Percentiles rank a stretch among this genome's conserved stretches.
These are phyloP conservation scores for Ornithorhynchus anatinus DNA, from an alignment of 2,113 vertebrate species.

Conservation along the genomic window DNA sequence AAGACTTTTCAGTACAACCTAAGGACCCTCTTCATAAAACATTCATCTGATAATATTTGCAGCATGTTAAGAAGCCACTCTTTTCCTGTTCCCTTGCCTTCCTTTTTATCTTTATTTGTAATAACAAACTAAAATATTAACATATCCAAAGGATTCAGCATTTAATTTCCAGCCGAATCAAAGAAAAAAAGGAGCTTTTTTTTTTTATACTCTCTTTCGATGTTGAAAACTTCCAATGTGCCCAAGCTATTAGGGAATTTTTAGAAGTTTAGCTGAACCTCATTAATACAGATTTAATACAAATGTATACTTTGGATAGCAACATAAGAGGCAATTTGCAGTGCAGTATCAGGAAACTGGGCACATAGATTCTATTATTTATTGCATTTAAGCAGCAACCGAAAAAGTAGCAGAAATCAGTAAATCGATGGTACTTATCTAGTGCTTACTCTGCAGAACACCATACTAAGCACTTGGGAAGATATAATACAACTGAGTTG, in stretches of 20 bases:
- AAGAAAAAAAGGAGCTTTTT: neutral
- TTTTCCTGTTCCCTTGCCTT: neutral
- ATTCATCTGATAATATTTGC: neutral
- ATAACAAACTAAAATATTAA: neutral
- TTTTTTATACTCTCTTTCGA: neutral
- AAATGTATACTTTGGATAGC: neutral
- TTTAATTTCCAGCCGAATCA: neutral
- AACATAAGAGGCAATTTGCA: slow-evolving; percentile 7
- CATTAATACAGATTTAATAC: neutral
- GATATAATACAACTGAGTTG: no score
- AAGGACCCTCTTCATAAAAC: neutral
- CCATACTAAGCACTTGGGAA: no score
- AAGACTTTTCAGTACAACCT: neutral
- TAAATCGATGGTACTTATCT: neutral
- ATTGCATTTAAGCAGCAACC: neutral
- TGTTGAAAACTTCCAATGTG: neutral
- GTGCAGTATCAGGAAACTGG: neutral
- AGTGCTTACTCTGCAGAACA: no score
- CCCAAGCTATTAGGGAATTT: neutral
- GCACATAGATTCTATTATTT: slow-evolving; percentile 3
- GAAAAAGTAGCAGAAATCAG: neutral
- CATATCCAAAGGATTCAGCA: neutral
- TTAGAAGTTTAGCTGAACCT: slow-evolving; percentile 3
- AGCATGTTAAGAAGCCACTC: neutral
- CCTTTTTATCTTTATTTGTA: neutral